Evolutionary conservation across 2,113 vertebrate genomes (phyloP).

Genomic region (Sceloporus tristichus): DNA sequence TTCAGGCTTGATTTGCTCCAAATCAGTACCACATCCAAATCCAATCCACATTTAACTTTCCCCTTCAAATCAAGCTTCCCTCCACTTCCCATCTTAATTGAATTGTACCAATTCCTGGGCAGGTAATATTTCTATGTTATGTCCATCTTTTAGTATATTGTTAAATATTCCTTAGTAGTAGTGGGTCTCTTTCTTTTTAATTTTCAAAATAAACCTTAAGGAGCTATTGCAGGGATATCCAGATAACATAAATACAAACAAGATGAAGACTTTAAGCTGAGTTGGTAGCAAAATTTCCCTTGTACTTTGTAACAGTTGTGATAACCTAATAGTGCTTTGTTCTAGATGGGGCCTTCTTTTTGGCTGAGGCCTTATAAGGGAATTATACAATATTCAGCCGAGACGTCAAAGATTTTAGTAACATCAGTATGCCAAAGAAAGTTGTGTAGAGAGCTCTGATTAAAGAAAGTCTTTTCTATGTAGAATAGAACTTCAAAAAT

Average conservation of each 20-base stretch:
- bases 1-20: no score
- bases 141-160: background rate
- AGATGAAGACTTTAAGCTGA: background rate
- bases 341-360: background rate
- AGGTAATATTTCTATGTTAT: background rate
- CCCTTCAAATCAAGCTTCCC: background rate
- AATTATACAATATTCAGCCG: background rate
- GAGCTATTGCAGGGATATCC: background rate
- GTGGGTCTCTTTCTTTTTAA: background rate
- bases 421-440: background rate
- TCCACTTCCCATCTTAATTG: background rate
- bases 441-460: background rate
- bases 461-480: background rate
- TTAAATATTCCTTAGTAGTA: background rate
- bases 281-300: background rate
- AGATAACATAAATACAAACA: background rate
- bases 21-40: background rate
- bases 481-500: background rate
- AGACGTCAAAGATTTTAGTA: background rate
- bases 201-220: background rate
- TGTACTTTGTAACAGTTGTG: background rate
- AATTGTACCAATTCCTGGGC: background rate
- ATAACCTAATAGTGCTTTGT: background rate
- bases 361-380: background rate
- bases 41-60: conserved; percentile 1